Percentiles rank a stretch among this genome's conserved stretches.
Evolutionary conservation across 1,140 invertebrate genomes (phyloP).

Genomic region (Teleopsis dalmanni): DNA sequence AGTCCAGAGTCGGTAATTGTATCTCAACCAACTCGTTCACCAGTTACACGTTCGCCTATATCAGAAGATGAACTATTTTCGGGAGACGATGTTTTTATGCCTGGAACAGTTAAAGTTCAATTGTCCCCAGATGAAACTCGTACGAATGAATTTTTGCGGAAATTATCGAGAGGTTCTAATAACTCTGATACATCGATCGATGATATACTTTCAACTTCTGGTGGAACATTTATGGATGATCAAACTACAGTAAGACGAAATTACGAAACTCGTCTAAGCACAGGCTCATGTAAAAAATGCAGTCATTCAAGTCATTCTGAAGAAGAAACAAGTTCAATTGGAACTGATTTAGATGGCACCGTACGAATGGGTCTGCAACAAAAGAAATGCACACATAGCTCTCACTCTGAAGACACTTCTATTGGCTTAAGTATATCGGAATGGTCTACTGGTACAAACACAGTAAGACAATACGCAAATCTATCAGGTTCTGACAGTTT

Average conservation of each 20-base stretch:
- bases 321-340: conserved; percentile 58
- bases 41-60: conserved; percentile 50
- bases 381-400: conserved; percentile 66
- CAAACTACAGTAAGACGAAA: conserved; percentile 36
- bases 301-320: conserved; percentile 59
- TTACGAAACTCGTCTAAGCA: conserved; percentile 38
- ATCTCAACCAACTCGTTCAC: conserved; percentile 52
- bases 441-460: conserved; percentile 75
- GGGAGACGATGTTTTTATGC: conserved; percentile 58
- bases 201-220: conserved; percentile 48
- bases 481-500: conserved; percentile 56
- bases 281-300: conserved; percentile 51
- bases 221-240: conserved; percentile 44
- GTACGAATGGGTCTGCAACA: conserved; percentile 67
- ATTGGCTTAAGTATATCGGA: conserved; percentile 75
- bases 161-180: conserved; percentile 55
- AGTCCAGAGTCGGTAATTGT: conserved; percentile 49
- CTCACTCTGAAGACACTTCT: conserved; percentile 75
- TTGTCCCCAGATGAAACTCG: conserved; percentile 48
- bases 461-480: conserved; percentile 67
- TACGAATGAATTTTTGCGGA: conserved; percentile 39
- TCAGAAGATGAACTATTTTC: conserved; percentile 57
- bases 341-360: conserved; percentile 67
- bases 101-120: conserved; percentile 49
- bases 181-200: conserved; percentile 56